Evolutionary conservation across 2,797 vertebrate genomes (phyloP).

Genomic region (Megalops cyprinoides): DNA sequence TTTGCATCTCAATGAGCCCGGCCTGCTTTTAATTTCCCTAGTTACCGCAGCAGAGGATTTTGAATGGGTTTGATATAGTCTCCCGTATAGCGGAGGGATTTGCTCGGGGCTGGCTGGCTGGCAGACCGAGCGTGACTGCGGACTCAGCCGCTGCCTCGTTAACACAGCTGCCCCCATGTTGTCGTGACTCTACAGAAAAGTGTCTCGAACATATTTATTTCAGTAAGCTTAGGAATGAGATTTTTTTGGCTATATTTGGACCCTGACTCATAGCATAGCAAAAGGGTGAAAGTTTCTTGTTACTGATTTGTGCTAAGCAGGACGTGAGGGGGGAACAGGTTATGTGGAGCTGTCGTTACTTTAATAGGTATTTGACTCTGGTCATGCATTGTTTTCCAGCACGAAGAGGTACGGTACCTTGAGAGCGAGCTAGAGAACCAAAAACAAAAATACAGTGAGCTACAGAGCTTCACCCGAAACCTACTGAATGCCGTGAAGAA

Average conservation of each 20-base stretch:
- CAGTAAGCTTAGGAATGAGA: background rate
- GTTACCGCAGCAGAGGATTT: background rate
- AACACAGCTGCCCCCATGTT: background rate
- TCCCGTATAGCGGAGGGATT: background rate
- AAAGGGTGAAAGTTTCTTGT: background rate
- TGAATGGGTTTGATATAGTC: background rate
- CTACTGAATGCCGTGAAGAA: constrained; percentile 88
- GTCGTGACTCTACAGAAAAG: background rate
- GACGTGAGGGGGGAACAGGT: background rate
- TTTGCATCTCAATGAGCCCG: background rate
- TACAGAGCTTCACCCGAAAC: constrained; percentile 87
- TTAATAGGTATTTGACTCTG: background rate
- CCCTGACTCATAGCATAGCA: background rate
- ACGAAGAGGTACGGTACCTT: constrained; percentile 94
- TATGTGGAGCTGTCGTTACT: no score
- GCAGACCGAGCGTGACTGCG: background rate
- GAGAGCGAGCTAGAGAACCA: constrained; percentile 92
- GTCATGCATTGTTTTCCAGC: constrained; percentile 69
- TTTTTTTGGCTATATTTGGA: background rate
- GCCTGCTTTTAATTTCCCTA: constrained; percentile 22
- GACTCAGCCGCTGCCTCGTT: background rate
- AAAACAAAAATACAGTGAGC: constrained; percentile 91
- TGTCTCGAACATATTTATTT: constrained; percentile 1
- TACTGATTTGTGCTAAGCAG: background rate
- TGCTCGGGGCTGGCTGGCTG: background rate